Conservation (phyloP, 2,113 vertebrate species). For the Montifringilla adamsi region DNA sequence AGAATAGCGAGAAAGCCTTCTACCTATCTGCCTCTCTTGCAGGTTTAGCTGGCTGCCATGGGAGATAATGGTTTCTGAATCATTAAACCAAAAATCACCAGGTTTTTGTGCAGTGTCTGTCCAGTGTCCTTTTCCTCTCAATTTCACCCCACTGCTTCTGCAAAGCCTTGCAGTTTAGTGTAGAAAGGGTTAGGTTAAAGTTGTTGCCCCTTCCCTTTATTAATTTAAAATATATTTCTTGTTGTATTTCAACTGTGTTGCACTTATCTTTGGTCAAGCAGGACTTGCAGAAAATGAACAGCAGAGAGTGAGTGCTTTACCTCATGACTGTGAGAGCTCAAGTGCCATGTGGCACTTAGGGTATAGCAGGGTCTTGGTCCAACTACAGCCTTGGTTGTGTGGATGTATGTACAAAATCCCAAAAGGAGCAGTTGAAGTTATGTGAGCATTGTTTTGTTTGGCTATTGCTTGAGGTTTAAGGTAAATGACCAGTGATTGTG, state of each 20-base stretch:
- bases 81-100: background rate
- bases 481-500: background rate
- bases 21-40: background rate
- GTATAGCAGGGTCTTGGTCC: background rate
- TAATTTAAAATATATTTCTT: background rate
- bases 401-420: accelerated
- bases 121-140: background rate
- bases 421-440: background rate
- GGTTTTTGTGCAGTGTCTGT: background rate
- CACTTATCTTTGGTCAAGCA: background rate
- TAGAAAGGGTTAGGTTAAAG: background rate
- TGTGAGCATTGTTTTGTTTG: background rate
- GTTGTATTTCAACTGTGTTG: background rate
- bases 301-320: background rate
- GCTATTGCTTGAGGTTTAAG: background rate
- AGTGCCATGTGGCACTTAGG: background rate
- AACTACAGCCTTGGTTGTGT: background rate
- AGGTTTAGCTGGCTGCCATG: background rate
- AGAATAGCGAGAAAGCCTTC: background rate
- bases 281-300: background rate
- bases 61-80: background rate
- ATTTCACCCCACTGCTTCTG: background rate
- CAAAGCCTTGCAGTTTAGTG: background rate
- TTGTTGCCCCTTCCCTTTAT: background rate
- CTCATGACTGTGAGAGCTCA: background rate